phyloP scores from a whole-genome alignment of 1,140 invertebrate genomes.

The Drosophila nasuta region DNA sequence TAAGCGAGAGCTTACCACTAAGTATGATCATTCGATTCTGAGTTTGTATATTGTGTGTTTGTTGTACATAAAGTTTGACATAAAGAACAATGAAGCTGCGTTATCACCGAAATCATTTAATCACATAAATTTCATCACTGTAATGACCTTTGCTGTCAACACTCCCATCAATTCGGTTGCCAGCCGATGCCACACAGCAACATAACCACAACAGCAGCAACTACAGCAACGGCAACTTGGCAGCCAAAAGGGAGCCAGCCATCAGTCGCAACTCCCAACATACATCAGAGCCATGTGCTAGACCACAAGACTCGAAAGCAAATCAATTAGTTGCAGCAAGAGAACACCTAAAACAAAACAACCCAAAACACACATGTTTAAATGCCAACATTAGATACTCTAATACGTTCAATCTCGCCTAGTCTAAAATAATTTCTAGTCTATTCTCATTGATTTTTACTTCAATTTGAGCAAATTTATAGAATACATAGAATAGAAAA shows the following conservation, averaged over 20 bases:
- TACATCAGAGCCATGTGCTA: constrained; percentile 39
- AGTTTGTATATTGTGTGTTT: constrained; percentile 2
- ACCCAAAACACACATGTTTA: background rate
- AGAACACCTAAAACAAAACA: background rate
- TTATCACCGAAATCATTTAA: constrained; percentile 14
- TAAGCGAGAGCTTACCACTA: background rate
- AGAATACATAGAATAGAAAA: too few species aligned
- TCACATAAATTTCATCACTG: constrained; percentile 57
- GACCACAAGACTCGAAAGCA: constrained; percentile 54
- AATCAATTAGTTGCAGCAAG: constrained; percentile 64
- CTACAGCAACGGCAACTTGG: constrained; percentile 48
- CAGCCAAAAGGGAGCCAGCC: constrained; percentile 73
- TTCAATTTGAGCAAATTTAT: too few species aligned
- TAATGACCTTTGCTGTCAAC: constrained; percentile 68
- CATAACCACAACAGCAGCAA: constrained; percentile 4
- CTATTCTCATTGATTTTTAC: too few species aligned
- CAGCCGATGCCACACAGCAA: constrained; percentile 28
- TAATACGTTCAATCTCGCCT: background rate
- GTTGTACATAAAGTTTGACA: constrained; percentile 54
- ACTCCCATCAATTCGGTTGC: constrained; percentile 58
- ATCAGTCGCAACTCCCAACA: background rate
- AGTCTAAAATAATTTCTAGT: too few species aligned
- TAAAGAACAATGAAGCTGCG: constrained; percentile 42
- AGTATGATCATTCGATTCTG: background rate
- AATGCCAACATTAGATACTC: background rate